A percentile compares a stretch with the other conserved stretches of the same genome.
Evolutionary conservation across 1,140 invertebrate species (phyloP).

Genomic region (Drosophila nannoptera): DNA sequence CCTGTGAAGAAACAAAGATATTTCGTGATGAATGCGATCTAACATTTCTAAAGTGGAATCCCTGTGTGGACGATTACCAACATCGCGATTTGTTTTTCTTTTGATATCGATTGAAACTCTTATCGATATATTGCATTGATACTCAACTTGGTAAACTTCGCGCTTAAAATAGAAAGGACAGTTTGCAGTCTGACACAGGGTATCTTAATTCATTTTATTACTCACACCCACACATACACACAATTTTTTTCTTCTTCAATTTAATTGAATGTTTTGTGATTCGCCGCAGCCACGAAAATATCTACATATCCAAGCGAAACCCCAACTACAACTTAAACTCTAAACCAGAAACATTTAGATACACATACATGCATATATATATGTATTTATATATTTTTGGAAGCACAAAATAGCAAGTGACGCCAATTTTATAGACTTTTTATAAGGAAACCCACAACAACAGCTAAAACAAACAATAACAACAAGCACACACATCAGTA

Average conservation of each 20-base stretch:
- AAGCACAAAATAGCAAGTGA: slow-evolving; percentile 58
- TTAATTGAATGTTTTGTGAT: slow-evolving; percentile 56
- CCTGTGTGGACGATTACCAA: no score
- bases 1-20: neutral
- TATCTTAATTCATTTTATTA: neutral
- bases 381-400: slow-evolving; percentile 21
- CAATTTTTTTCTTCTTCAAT: slow-evolving; percentile 13
- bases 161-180: no score
- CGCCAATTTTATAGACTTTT: slow-evolving; percentile 71
- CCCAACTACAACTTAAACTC: slow-evolving; percentile 14
- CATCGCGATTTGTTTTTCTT: no score
- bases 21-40: neutral
- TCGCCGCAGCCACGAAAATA: slow-evolving; percentile 46
- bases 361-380: neutral
- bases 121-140: no score
- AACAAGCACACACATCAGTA: neutral
- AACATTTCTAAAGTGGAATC: no score
- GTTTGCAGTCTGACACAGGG: neutral
- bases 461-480: slow-evolving; percentile 19
- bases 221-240: slow-evolving; percentile 21
- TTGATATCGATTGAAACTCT: no score
- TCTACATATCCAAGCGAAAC: slow-evolving; percentile 57
- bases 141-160: no score
- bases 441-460: slow-evolving; percentile 39
- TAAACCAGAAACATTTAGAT: neutral